A percentile compares a stretch with the other conserved stretches of the same genome.
These are phyloP conservation scores for Nilaparvata lugens DNA, from an alignment of 1,140 invertebrate species.

Conservation along the genomic window DNA sequence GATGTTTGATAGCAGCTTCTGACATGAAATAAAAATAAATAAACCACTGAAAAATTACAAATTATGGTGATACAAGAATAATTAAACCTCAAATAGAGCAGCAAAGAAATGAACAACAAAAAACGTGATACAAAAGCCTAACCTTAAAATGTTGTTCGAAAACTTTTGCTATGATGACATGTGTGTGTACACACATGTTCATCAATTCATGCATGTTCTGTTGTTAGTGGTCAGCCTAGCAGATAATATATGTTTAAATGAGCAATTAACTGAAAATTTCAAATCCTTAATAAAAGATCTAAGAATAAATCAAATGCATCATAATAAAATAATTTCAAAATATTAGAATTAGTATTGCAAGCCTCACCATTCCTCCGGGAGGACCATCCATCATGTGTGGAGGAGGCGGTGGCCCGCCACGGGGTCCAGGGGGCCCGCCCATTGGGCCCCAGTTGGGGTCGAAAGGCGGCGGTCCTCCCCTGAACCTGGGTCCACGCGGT, in stretches of 20 bases:
- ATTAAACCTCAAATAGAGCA: too few species aligned
- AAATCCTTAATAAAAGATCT: background rate
- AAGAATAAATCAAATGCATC: background rate
- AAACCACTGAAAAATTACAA: too few species aligned
- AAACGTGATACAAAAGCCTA: too few species aligned
- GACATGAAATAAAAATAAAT: too few species aligned
- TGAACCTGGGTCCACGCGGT: conserved; percentile 34
- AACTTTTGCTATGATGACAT: too few species aligned
- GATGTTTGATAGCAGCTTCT: too few species aligned
- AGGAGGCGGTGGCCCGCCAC: conserved; percentile 33
- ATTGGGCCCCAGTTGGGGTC: conserved; percentile 49
- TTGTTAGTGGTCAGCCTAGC: background rate
- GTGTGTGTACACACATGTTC: background rate
- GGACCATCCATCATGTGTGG: conserved; percentile 45
- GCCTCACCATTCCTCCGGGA: conserved; percentile 35
- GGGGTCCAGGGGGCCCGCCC: conserved; percentile 34
- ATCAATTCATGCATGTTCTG: background rate
- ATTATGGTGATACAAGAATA: too few species aligned
- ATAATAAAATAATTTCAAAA: background rate
- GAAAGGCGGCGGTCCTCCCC: conserved; percentile 37
- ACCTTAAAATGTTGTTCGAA: too few species aligned
- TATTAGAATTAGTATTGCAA: conserved; percentile 5
- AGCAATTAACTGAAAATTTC: background rate
- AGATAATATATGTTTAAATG: background rate
- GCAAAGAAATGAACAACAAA: too few species aligned